Base-by-base conservation (phyloP, 2,797 vertebrate genomes). In the Channa striata region DNA sequence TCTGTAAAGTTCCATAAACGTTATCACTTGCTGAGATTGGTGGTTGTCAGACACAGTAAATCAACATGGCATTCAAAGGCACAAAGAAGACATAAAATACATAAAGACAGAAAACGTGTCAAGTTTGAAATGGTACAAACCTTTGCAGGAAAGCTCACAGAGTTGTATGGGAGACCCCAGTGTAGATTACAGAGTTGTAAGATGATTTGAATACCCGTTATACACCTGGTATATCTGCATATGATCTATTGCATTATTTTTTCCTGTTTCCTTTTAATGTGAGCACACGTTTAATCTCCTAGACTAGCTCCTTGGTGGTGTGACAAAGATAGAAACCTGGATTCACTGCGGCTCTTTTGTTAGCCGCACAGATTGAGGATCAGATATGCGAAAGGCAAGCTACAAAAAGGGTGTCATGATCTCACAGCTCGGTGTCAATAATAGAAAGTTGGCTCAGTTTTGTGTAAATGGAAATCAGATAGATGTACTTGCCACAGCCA, bases 351-450 rank as follows among this genome's bases (percentile, higher is more conserved):
- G 2, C 25, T 25, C 2, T 43, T 7, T 66, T n/a, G 33, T n/a
- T 21, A 10, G 6, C 21, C 36, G 25, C 23, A 34, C 16, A 58
- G 17, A 66, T 11, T 37, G 12, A 54, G 53, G 43, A 19, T 50
- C 37, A 56, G 23, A 54, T 59, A 12, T 63, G 46, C 48, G 34
- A 65, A 48, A 48, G 42, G 17, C 16, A 56, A 56, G 12, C 21
- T 19, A 39, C 11, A 10, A 19, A 19, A 19, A 19, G 42, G n/a
- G 10, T 56, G 37, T 61, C 62, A 62, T 23, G 39, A 50, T 25
- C 30, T 52, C 9, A 6, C 19, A 34, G 37, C 58, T 51, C 50
- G 56, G 42, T 40, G 10, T 65, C 47, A 39, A 8, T 49, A 44
- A 59, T 5, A 4, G 13, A 13, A 58, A 39, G 20, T 9, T 51